A percentile compares a stretch with the other conserved stretches of the same genome.
Evolutionary conservation across 1,140 invertebrate species (phyloP).

Genomic region (Zaprionus vittiger): DNA sequence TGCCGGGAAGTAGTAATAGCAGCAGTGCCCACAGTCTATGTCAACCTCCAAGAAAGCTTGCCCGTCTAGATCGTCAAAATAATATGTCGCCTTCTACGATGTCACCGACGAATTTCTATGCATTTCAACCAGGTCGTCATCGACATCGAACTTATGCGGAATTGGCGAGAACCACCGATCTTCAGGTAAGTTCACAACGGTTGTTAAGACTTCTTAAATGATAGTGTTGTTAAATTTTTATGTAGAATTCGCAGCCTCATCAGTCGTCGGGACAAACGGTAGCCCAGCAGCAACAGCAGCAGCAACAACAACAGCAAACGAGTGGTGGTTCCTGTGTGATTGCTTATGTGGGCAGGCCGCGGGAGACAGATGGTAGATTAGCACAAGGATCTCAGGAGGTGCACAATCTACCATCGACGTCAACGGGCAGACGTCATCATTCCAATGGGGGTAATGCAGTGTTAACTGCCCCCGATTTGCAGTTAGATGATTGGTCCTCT

Average conservation of each 20-base stretch:
- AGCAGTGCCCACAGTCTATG: constrained; percentile 9
- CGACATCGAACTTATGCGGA: constrained; percentile 65
- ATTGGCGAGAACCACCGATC: constrained; percentile 2
- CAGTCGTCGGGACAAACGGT: constrained; percentile 12
- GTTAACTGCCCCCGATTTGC: constrained; percentile 90
- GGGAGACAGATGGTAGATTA: constrained; percentile 40
- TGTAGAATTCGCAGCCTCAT: constrained; percentile 10
- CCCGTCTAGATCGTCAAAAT: constrained; percentile 30
- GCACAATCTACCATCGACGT: constrained; percentile 58
- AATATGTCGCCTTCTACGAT: constrained; percentile 16
- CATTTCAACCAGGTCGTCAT: constrained; percentile 63
- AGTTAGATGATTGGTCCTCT: constrained; percentile 90
- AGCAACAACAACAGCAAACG: constrained; percentile 13
- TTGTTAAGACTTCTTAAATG: background rate
- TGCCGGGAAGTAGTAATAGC: constrained; percentile 19
- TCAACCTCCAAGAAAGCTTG: constrained; percentile 34
- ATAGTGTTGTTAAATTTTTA: background rate
- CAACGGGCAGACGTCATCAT: constrained; percentile 51
- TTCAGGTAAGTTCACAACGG: constrained; percentile 16
- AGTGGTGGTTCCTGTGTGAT: constrained; percentile 67
- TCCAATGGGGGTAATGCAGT: constrained; percentile 69
- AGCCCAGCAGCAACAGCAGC: constrained; percentile 18
- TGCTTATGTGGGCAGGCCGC: constrained; percentile 69
- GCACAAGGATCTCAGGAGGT: constrained; percentile 21
- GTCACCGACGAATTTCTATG: constrained; percentile 59